These are phyloP conservation scores for Spilarctia lutea DNA, from an alignment of 2,888 invertebrate genomes.

Conservation along the genomic window DNA sequence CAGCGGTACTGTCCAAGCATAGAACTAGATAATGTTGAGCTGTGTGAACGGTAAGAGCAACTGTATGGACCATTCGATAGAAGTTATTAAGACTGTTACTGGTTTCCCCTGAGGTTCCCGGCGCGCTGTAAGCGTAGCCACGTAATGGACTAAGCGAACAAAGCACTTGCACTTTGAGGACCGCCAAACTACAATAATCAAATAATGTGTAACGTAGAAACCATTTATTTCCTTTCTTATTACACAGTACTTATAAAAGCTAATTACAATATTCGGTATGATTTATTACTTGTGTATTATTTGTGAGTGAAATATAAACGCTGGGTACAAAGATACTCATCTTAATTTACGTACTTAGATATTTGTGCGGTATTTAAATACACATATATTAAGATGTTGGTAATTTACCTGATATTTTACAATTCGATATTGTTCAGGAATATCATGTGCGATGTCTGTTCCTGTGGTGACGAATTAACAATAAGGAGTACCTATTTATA, in stretches of 20 bases:
- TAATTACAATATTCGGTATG: slow-evolving; percentile 37
- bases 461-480: too few relatives aligned
- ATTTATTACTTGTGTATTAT: slow-evolving; percentile 48
- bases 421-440: too few relatives aligned
- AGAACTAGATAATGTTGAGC: slow-evolving; percentile 42
- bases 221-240: slow-evolving; percentile 43
- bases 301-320: slow-evolving; percentile 37
- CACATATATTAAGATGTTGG: slow-evolving; percentile 31
- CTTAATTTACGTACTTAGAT: slow-evolving; percentile 43
- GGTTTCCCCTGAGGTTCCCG: slow-evolving; percentile 58
- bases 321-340: too few relatives aligned
- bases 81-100: slow-evolving; percentile 66
- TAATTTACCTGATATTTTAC: too few relatives aligned
- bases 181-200: slow-evolving; percentile 55
- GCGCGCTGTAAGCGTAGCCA: slow-evolving; percentile 58
- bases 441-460: too few relatives aligned
- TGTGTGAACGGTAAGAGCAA: slow-evolving; percentile 48
- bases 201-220: slow-evolving; percentile 54
- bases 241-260: slow-evolving; percentile 43
- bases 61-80: slow-evolving; percentile 52
- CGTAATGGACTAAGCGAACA: slow-evolving; percentile 57
- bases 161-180: slow-evolving; percentile 44
- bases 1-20: slow-evolving; percentile 25
- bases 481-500: too few relatives aligned
- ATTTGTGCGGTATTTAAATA: slow-evolving; percentile 22